A percentile compares a stretch with the other conserved stretches of the same genome.
phyloP scores from a whole-genome alignment of 2,888 invertebrate species.

The Pollenia labialis region DNA sequence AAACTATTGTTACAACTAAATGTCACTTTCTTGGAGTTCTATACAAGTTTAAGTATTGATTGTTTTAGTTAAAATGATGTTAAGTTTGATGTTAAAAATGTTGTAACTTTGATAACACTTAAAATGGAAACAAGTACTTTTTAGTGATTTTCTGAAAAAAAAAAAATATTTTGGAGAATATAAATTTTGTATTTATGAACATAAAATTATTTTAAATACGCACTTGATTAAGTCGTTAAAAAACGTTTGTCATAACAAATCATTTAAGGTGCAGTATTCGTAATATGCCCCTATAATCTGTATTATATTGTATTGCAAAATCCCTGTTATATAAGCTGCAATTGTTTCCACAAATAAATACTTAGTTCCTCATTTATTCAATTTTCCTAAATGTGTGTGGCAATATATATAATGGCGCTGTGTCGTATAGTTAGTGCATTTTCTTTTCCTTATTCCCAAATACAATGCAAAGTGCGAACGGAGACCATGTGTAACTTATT shows the following conservation, averaged over 20 bases:
- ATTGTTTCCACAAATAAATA: conserved; percentile 11
- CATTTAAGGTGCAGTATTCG: conserved; percentile 52
- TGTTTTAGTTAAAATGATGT: conserved; percentile 1
- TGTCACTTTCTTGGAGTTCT: conserved; percentile 9
- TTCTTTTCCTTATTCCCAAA: not conserved
- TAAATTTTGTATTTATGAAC: not conserved
- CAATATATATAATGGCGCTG: conserved; percentile 27
- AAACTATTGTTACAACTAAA: conserved; percentile 50
- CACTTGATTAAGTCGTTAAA: not conserved
- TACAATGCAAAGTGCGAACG: not conserved
- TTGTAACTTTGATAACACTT: not conserved
- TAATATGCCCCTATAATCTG: conserved; percentile 27
- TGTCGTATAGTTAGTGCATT: conserved; percentile 27
- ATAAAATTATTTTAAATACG: not conserved
- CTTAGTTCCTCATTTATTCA: conserved; percentile 21
- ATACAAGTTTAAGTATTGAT: conserved; percentile 30
- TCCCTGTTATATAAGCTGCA: not conserved
- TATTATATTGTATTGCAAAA: not conserved
- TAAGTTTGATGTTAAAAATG: not conserved
- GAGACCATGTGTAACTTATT: conserved; percentile 8
- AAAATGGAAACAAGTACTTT: too few species aligned
- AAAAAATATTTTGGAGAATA: not conserved
- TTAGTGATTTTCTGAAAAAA: not conserved
- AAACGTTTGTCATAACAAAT: conserved; percentile 18
- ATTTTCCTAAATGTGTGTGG: conserved; percentile 44